A percentile compares a stretch with the other conserved stretches of the same genome.
These are phyloP conservation scores for Dascyllus trimaculatus DNA, from an alignment of 2,113 vertebrate genomes.

Conservation along the genomic window DNA sequence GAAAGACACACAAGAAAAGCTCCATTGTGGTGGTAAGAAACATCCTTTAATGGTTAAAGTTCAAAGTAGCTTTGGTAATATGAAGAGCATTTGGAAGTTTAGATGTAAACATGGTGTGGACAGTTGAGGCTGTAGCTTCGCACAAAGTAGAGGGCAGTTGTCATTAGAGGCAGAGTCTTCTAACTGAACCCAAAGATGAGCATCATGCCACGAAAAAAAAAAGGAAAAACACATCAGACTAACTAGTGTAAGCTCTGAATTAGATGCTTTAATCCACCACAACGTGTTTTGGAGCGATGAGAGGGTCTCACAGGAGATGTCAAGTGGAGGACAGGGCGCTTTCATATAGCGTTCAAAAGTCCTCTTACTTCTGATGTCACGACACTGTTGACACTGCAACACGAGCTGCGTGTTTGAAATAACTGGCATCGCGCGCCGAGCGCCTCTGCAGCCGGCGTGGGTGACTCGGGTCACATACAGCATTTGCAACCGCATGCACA, in stretches of 20 bases:
- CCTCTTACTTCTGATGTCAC: constrained; percentile 48
- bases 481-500: constrained; percentile 38
- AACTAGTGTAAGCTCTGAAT: constrained; percentile 43
- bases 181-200: constrained; percentile 67
- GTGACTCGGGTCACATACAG: constrained; percentile 45
- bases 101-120: constrained; percentile 66
- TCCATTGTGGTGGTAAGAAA: constrained; percentile 72
- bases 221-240: constrained; percentile 39
- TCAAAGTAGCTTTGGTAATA: constrained; percentile 68
- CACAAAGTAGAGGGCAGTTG: constrained; percentile 69
- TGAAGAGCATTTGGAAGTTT: constrained; percentile 55
- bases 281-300: background rate
- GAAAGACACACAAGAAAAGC: constrained; percentile 39
- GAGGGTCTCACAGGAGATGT: constrained; percentile 34
- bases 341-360: constrained; percentile 25
- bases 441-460: constrained; percentile 2
- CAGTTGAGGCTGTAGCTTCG: constrained; percentile 34
- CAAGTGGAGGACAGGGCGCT: constrained; percentile 41
- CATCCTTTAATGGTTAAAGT: constrained; percentile 81
- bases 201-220: constrained; percentile 1
- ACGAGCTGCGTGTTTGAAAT: constrained; percentile 60
- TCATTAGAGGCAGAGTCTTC: constrained; percentile 82
- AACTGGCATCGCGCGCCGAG: constrained; percentile 12
- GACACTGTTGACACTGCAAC: constrained; percentile 64
- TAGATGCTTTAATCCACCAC: constrained; percentile 46